A percentile compares a stretch with the other conserved stretches of the same genome.
phyloP scores from a whole-genome alignment of 1,140 invertebrate species.

The Phocides pigmalion region DNA sequence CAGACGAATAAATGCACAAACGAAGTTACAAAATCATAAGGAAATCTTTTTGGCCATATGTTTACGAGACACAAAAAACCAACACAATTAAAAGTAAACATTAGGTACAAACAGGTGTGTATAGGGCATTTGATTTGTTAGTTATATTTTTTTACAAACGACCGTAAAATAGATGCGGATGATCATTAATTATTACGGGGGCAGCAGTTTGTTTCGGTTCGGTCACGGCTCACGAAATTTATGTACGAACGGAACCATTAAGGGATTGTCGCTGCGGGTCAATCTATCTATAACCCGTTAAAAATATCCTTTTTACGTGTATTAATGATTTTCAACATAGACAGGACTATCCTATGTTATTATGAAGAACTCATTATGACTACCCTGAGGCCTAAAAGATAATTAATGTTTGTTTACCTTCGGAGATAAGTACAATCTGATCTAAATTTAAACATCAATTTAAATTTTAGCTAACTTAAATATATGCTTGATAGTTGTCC shows the following conservation, averaged over 20 bases:
- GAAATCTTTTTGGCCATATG: too few relatives aligned
- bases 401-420: not conserved
- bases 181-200: slow-evolving; percentile 75
- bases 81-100: not conserved
- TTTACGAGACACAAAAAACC: too few relatives aligned
- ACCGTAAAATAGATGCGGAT: slow-evolving; percentile 76
- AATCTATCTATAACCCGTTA: slow-evolving; percentile 44
- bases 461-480: too few relatives aligned
- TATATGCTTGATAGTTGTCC: too few relatives aligned
- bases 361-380: slow-evolving; percentile 13
- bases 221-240: slow-evolving; percentile 70
- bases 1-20: too few relatives aligned
- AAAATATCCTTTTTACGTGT: slow-evolving; percentile 38
- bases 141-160: slow-evolving; percentile 60
- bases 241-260: slow-evolving; percentile 74
- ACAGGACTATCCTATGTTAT: slow-evolving; percentile 6
- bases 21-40: too few relatives aligned
- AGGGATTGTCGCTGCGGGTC: slow-evolving; percentile 68
- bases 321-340: slow-evolving; percentile 25
- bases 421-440: not conserved
- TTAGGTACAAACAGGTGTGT: slow-evolving; percentile 48
- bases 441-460: too few relatives aligned
- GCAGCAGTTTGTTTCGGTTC: slow-evolving; percentile 73
- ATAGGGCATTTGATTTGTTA: slow-evolving; percentile 60
- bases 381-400: slow-evolving; percentile 4